Conservation (phyloP, 2,113 vertebrate species). For the Eulemur macaco region DNA sequence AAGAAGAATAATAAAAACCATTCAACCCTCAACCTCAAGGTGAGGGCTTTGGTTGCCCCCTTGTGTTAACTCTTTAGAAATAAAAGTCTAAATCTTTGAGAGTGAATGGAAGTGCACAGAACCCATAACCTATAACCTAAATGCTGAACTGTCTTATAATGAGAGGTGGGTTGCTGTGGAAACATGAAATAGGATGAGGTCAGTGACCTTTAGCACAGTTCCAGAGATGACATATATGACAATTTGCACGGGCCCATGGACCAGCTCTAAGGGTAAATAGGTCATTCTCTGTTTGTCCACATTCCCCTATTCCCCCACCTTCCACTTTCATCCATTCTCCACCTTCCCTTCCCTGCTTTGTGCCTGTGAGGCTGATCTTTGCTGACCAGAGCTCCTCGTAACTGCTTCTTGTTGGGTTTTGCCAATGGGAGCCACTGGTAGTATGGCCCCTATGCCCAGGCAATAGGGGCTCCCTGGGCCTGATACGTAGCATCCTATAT, state of each 20-base stretch:
- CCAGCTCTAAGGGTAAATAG: background rate
- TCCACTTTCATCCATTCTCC: background rate
- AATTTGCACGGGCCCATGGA: background rate
- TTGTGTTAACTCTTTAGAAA: constrained; percentile 30
- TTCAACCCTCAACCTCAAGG: constrained; percentile 14
- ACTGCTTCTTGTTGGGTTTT: background rate
- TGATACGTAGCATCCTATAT: background rate
- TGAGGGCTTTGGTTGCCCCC: background rate
- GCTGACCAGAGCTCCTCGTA: background rate
- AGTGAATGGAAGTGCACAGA: background rate
- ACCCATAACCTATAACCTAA: constrained; percentile 3
- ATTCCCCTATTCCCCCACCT: rapidly evolving
- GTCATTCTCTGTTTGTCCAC: background rate
- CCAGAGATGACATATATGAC: constrained; percentile 5
- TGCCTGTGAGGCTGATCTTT: background rate
- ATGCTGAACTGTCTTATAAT: background rate
- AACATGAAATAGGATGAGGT: background rate
- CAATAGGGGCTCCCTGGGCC: background rate
- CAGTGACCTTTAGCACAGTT: background rate
- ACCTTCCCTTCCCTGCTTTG: background rate
- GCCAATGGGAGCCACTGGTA: background rate
- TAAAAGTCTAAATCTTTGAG: background rate
- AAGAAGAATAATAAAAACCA: constrained; percentile 48
- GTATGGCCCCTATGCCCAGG: background rate
- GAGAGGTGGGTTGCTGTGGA: constrained; percentile 8